phyloP scores from a whole-genome alignment of 2,888 invertebrate genomes.

The Iphiclides podalirius region DNA sequence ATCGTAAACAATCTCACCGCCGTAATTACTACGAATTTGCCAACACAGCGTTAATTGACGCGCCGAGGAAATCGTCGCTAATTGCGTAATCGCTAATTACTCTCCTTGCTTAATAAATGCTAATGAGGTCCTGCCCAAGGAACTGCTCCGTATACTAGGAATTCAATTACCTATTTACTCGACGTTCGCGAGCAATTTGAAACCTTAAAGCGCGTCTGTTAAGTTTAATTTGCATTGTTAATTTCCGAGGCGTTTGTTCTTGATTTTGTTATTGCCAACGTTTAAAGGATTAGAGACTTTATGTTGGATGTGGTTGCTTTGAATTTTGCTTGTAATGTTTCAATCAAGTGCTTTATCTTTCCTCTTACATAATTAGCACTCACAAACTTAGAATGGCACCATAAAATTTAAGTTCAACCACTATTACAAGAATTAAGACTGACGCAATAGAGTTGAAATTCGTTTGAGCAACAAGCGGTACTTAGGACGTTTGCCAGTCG shows the following conservation, averaged over 20 bases:
- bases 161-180: slow-evolving; percentile 8
- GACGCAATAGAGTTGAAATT: slow-evolving; percentile 30
- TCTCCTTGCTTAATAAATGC: slow-evolving; percentile 33
- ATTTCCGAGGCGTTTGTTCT: background rate
- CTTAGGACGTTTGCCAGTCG: slow-evolving; percentile 36
- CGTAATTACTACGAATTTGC: slow-evolving; percentile 2
- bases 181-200: slow-evolving; percentile 4
- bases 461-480: slow-evolving; percentile 18
- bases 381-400: background rate
- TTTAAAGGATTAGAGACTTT: slow-evolving; percentile 10
- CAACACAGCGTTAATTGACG: background rate
- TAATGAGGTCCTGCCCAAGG: slow-evolving; percentile 22
- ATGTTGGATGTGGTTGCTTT: background rate
- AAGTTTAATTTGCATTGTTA: slow-evolving; percentile 16
- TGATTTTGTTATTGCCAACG: background rate
- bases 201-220: slow-evolving; percentile 1
- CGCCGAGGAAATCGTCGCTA: slow-evolving; percentile 40
- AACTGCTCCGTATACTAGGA: slow-evolving; percentile 22
- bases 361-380: background rate
- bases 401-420: too few species aligned
- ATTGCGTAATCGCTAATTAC: slow-evolving; percentile 50
- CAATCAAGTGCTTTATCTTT: background rate
- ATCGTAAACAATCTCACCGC: too few species aligned
- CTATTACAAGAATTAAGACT: too few species aligned
- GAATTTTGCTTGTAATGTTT: background rate